Evolutionary conservation across 2,888 invertebrate genomes (phyloP), one percentile per base, ranked within the genome.

Genomic region (Diplazon laetatorius): DNA sequence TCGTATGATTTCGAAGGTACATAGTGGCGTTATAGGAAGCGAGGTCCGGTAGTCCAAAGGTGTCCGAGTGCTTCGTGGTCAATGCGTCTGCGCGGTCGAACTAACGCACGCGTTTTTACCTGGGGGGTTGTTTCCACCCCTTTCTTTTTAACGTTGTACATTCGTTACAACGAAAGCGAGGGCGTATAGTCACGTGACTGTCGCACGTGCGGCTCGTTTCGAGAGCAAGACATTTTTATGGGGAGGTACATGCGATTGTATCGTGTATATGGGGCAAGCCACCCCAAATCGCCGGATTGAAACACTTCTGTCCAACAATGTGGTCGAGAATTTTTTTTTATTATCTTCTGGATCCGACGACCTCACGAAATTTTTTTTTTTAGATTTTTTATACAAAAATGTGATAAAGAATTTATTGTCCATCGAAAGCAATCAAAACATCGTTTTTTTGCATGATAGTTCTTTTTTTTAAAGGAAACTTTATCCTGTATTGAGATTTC

Each of bases 11-110:
- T 55, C 39, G 57, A 48, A 14, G 71, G 62, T 75, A n/a, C n/a
- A n/a, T n/a, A n/a, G n/a, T n/a, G n/a, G n/a, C n/a, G n/a, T n/a
- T n/a, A 68, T 62, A 48, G 63, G 37, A 62, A 71, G 42, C 60
- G 30, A 74, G n/a, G 68, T 69, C 76, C 73, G 69, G 48, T n/a
- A n/a, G n/a, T n/a, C n/a, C 72, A 59, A 60, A 35, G 75, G 46
- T 55, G 55, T 66, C 76, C 80, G 71, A 83, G 82, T 85, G 88
- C 87, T 85, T 87, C 87, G 69, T 81, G 87, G 87, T 86, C 87
- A 87, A 60, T 80, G 84, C 85, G 85, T 16, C 78, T 85, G 85
- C 85, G 85, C 83, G 55, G 18, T 70, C 37, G 25, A 30, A 22
- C 30, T 59, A 22, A 68, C 79, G 57, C 65, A 70, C 76, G 74